Evolutionary conservation across 1,140 invertebrate species (phyloP).

Genomic region (Drosophila tristis): DNA sequence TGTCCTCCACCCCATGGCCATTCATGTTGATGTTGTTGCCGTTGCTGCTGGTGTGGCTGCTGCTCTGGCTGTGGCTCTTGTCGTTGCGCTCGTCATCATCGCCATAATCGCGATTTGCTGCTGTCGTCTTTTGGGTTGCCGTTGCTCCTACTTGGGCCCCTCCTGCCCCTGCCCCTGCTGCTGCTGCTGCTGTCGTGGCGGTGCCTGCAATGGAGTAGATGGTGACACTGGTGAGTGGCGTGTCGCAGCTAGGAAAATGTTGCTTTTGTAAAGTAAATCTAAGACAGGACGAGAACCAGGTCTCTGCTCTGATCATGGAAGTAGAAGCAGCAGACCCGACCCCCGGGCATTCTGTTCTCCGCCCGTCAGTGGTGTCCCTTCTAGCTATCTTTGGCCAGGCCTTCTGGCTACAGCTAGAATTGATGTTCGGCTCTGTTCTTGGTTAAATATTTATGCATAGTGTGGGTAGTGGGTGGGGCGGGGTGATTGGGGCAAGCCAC

Average conservation of each 20-base stretch:
- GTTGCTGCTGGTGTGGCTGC: slow-evolving; percentile 8
- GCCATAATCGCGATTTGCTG: slow-evolving; percentile 79
- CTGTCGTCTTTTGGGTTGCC: slow-evolving; percentile 61
- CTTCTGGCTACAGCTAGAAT: too few species aligned
- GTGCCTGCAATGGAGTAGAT: slow-evolving; percentile 70
- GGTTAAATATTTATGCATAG: too few species aligned
- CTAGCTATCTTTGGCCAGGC: too few species aligned
- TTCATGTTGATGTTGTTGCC: slow-evolving; percentile 15
- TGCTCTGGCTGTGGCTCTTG: slow-evolving; percentile 61
- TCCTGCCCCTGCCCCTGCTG: slow-evolving; percentile 2
- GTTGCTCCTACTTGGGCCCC: slow-evolving; percentile 18
- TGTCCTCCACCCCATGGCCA: slow-evolving; percentile 13
- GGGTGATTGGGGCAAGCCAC: background rate
- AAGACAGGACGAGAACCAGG: slow-evolving; percentile 36
- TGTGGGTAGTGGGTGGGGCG: too few species aligned
- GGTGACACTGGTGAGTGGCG: slow-evolving; percentile 68
- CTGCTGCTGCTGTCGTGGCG: slow-evolving; percentile 13
- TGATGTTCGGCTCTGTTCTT: too few species aligned
- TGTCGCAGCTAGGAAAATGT: slow-evolving; percentile 76
- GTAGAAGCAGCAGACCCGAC: slow-evolving; percentile 26
- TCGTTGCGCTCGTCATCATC: slow-evolving; percentile 75
- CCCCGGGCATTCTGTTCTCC: too few species aligned
- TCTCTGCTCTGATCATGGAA: slow-evolving; percentile 33
- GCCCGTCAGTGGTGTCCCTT: too few species aligned
- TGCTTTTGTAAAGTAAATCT: slow-evolving; percentile 76